Evolutionary conservation across 2,888 invertebrate species (phyloP).

Genomic region (Heliconius hortense): DNA sequence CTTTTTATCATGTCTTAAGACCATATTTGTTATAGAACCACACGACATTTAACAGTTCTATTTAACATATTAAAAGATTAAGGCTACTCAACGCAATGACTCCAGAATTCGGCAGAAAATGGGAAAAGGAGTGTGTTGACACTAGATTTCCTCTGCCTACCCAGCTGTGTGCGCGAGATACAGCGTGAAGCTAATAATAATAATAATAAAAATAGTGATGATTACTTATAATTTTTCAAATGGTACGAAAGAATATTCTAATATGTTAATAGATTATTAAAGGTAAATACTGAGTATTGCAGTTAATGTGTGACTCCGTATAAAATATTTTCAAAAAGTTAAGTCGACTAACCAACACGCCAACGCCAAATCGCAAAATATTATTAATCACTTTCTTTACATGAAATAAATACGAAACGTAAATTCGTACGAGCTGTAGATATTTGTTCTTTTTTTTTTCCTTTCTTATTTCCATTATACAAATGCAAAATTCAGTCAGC

Average conservation of each 20-base stretch:
- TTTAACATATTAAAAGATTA: too few species aligned
- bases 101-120: too few species aligned
- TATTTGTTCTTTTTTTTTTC: not conserved
- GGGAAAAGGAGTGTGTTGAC: not conserved
- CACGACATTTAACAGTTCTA: constrained; percentile 8
- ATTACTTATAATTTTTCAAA: not conserved
- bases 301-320: not conserved
- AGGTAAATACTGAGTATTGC: not conserved
- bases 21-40: constrained; percentile 50
- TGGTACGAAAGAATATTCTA: not conserved
- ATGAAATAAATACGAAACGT: not conserved
- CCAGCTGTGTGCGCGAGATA: not conserved
- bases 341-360: not conserved
- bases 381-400: not conserved
- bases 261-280: not conserved
- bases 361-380: not conserved
- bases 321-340: not conserved
- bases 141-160: not conserved
- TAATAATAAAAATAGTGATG: too few species aligned
- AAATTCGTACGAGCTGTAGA: not conserved
- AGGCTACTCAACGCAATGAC: too few species aligned
- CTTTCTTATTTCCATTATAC: constrained; percentile 3
- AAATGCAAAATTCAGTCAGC: constrained; percentile 8
- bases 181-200: too few species aligned
- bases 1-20: constrained; percentile 52